Base-by-base conservation (phyloP, 2,797 vertebrate species). In the Myotis vivesi region DNA sequence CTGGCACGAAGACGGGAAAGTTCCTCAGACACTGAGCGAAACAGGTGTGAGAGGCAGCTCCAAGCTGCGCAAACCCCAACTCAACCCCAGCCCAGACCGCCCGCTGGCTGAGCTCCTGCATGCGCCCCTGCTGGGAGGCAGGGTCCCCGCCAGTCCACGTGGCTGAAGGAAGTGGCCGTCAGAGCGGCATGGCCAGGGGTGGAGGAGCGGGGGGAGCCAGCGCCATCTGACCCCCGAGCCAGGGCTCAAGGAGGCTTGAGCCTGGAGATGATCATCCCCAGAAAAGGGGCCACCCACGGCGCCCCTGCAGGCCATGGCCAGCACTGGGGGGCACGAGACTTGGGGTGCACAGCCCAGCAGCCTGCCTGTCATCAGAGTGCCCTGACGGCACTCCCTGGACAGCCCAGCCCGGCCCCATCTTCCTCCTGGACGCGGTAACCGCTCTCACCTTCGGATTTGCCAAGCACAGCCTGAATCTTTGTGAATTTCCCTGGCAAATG, bases 361-460 rank as follows among this genome's bases (percentile, higher is more conserved):
- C 41, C 41, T 44, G 41, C 55, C 66, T 9, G 38, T 9, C 53
- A 5, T 6, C 46, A 6, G 1, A 28, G 10, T 2, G 1, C 30
- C 51, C 73, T 62, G 33, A 22, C 3, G 2, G 51, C 8, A 13
- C 8, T 28, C 38, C n/a, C 9, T 4, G 7, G 57, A 77, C 44
- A 79, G 25, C 72, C 72, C 23, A 44, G 75, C 33, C 49, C 0
- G 30, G 16, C n/a, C 20, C 51, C 10, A 7, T 17, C 41, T 49
- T 53, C 8, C 25, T 53, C 51, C 16, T 0, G 20, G 64, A 20
- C 0, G 0, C 33, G 2, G 13, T 23, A 19, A 41, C 19, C 7
- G n/a, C 23, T 55, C 77, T 11, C 23, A 59, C 38, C 22, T 28
- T 38, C 8, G 9, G 30, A 46, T 46, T 38, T 13, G 16, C 62